Base-by-base conservation (phyloP, 2,113 vertebrate species). In the Pseudonaja textilis region DNA sequence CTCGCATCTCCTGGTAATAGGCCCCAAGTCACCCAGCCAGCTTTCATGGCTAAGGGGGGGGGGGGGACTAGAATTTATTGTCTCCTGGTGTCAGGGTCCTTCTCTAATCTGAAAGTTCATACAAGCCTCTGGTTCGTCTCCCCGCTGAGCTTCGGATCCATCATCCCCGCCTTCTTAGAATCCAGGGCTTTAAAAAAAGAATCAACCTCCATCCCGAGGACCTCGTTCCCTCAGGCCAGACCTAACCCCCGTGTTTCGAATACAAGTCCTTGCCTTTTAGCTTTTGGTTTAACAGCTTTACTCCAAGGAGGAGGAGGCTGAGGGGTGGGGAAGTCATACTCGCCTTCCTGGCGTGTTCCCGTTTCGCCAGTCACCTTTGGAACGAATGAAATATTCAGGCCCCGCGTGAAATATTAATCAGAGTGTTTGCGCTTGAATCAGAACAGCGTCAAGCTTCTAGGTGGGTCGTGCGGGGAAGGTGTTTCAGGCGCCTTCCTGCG, bases 341-440 rank as follows among this genome's bases (percentile, higher is more conserved):
- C 94, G 42, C 29, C 3, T 55, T 64, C 59, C 81, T 10, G 6
- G 16, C 26, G 8, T 86, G 26, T 92, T 74, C 69, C 92, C 90
- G 55, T 69, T 93, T 59, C 90, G 88, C 88, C 93, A 91, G 93
- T 97, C 95, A 96, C 95, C 95, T 96, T 95, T 95, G 89, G 88
- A 95, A 94, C 94, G 87, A 64, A 92, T 92, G 91, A 95, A 96
- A 94, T 94, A 96, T 94, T 96, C 18, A 57, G 91, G 55, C 45
- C 42, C 50, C 90, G 89, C 0, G 93, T 95, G 47, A 94, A 91
- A 93, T 86, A 94, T 95, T 91, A 89, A 94, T 56, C 74, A 95
- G 87, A 81, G 94, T 61, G 29, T 61, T 95, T 96, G 91, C 85
- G 85, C 20, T 11, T 94, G 95, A 94, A 94, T 94, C 57, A 16